phyloP scores from a whole-genome alignment of 2,797 vertebrate genomes.

The Amblyraja radiata region DNA sequence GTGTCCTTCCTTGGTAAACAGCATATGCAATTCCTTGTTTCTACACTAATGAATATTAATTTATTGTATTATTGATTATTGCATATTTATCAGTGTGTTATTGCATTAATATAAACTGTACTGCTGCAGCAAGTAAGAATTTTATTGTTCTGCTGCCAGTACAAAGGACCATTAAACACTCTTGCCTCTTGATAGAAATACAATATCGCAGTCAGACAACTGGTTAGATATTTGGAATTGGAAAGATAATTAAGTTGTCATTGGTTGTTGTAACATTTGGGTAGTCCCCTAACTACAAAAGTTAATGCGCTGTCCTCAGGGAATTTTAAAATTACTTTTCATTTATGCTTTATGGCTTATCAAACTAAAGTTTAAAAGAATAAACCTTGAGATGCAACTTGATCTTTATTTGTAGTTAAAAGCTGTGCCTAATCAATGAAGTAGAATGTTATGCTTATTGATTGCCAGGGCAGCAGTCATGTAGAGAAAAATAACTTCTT shows the following conservation, averaged over 20 bases:
- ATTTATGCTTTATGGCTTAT: background rate
- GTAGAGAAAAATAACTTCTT: background rate
- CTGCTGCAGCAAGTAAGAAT: too few species aligned
- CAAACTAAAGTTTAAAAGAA: too few species aligned
- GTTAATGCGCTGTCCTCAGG: background rate
- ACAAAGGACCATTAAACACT: too few species aligned
- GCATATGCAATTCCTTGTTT: too few species aligned
- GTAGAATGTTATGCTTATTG: background rate
- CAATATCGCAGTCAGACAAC: background rate
- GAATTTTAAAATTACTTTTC: background rate
- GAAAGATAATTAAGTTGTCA: background rate
- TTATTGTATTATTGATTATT: too few species aligned
- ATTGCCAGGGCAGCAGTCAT: background rate
- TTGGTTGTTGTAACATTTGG: background rate
- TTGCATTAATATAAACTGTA: too few species aligned
- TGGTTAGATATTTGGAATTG: background rate
- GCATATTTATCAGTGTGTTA: too few species aligned
- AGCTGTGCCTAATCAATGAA: background rate
- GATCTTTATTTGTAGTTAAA: too few species aligned
- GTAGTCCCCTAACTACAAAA: background rate
- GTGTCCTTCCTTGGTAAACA: too few species aligned
- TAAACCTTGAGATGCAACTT: background rate
- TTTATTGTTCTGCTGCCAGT: too few species aligned
- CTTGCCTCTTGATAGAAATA: background rate
- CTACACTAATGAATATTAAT: too few species aligned